Evolutionary conservation across 2,888 invertebrate species (phyloP), one percentile per base, ranked within the genome.

Genomic region (Thalpophila matura): DNA sequence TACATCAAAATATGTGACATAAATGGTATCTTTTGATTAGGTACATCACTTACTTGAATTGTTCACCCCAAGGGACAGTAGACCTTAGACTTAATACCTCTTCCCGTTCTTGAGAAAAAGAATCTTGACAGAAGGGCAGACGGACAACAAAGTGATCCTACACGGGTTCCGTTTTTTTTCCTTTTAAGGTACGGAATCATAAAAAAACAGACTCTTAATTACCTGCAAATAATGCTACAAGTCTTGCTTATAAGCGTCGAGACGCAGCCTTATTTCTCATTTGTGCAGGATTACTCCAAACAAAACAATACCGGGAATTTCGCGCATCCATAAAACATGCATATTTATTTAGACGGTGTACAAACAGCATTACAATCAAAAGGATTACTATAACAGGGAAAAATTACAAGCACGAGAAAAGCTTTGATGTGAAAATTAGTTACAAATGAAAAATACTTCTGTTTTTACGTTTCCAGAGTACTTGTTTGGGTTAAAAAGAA

Each of bases 361-460:
- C 74, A 74, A 63, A 73, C 29, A 27, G 59, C 42, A 59, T 66
- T n/a, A 49, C 14, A 70, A 70, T 60, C 65, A 75, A 45, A 61
- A 26, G 33, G 47, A 43, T 47, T 37, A 61, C 20, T 31, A 38
- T 12, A 66, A 9, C 38, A 56, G 40, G 12, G 6, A n/a, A 12
- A 57, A 51, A 67, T 49, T 47, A 43, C 38, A 29, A 35, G 14
- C 16, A 14, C n/a, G 33, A 18, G 12, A 38, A 35, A 42, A 10
- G 26, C 58, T 73, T 68, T 64, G 68, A 68, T 46, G 53, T 50
- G n/a, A 53, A 75, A 61, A 64, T 56, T 53, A 51, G 42, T 16
- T 10, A 38, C 18, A 55, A 58, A 69, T 50, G 40, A 51, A 62
- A 50, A 47, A 58, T 47, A 31, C 27, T 46, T 42, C n/a, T 27